Percentiles rank a stretch among this genome's conserved stretches.
Evolutionary conservation across 2,113 vertebrate genomes (phyloP).

Genomic region (Turdus rufiventris): DNA sequence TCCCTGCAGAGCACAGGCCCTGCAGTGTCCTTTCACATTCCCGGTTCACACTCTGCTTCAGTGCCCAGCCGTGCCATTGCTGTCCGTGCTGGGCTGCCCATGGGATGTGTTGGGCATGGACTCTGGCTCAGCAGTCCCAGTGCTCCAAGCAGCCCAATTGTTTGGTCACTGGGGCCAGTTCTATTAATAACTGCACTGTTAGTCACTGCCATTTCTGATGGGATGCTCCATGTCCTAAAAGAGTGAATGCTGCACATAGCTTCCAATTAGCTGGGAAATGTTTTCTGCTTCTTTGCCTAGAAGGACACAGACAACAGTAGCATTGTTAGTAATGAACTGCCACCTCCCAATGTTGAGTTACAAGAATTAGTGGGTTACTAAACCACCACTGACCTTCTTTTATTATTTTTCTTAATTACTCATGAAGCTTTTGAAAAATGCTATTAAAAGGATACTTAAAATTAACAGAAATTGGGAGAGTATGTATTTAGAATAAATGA

Average conservation of each 20-base stretch:
- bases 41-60: not conserved
- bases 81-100: not conserved
- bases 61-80: not conserved
- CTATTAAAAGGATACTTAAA: not conserved
- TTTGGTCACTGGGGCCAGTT: not conserved
- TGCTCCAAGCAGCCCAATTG: not conserved
- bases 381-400: not conserved
- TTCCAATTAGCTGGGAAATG: conserved; percentile 41
- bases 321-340: conserved; percentile 25
- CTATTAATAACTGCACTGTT: conserved; percentile 5
- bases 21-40: not conserved
- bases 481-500: not conserved
- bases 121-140: not conserved
- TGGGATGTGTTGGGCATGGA: not conserved
- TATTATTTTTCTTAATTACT: not conserved
- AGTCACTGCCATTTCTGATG: not conserved
- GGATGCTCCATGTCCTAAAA: not conserved
- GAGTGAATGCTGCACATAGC: not conserved
- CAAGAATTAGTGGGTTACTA: conserved; percentile 22
- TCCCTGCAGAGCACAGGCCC: not conserved
- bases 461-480: not conserved
- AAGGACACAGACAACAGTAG: conserved; percentile 1
- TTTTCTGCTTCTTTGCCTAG: conserved; percentile 45
- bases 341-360: not conserved
- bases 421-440: not conserved